These are phyloP conservation scores for Aleiodes sp. DNA, from an alignment of 1,140 invertebrate genomes.

Conservation along the genomic window DNA sequence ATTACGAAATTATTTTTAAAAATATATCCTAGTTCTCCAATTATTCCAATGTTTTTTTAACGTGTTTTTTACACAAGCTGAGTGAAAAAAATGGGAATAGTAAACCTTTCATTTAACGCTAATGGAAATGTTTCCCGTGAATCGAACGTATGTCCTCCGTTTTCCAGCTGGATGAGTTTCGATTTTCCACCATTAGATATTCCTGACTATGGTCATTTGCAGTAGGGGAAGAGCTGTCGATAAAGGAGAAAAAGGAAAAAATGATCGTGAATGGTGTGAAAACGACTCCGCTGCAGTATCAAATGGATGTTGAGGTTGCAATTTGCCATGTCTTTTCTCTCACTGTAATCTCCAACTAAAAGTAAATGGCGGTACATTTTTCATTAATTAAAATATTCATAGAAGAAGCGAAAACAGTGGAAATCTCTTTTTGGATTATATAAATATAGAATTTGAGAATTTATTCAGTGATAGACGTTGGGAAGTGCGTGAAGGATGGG, in stretches of 20 bases:
- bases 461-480: background rate
- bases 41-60: no score
- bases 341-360: no score
- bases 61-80: background rate
- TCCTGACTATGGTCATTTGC: background rate
- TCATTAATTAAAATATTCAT: no score
- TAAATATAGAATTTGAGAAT: no score
- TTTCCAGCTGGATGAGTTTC: background rate
- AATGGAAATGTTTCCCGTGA: background rate
- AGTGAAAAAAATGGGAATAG: background rate
- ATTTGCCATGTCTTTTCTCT: no score
- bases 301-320: no score
- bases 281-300: no score
- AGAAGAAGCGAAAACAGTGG: no score
- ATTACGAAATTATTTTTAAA: no score
- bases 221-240: background rate
- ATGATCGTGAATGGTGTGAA: background rate
- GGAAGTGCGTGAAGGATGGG: background rate
- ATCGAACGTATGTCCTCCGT: background rate
- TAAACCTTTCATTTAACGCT: background rate
- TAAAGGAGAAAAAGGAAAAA: background rate
- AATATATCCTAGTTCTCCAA: no score
- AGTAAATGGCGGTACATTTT: no score
- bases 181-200: background rate
- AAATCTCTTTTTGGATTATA: no score